Evolutionary conservation across 1,140 invertebrate genomes (phyloP), one percentile per base, ranked within the genome.

Genomic region (Bombus sylvicola): DNA sequence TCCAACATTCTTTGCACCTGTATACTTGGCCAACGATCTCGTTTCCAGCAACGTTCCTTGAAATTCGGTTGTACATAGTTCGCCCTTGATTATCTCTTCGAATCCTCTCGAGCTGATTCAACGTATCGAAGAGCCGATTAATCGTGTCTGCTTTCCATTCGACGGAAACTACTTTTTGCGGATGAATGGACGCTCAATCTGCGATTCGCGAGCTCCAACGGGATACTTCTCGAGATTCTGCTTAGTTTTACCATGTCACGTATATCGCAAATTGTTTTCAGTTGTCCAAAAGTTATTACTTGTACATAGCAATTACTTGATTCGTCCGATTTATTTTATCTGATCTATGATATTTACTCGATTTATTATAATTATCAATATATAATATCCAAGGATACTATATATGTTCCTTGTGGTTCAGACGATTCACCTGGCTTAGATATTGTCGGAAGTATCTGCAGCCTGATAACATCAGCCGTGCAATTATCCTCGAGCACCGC

Each of bases 1-100:
- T 87, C 66, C 53, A 41, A 53, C 41, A 39, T 66, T 71, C 82
- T 74, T 74, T 77, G 62, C 81, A 87, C 81, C 85, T 79, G 77
- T 87, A 62, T 73, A 68, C 39, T 13, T 37, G 47, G 10, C 2
- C 37, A 4, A 39, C 25, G 22, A 34, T 83, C 69, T 77, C 47
- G n/a, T 69, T n/a, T 59, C 80, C 28, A 41, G 22, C 37, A 25
- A 25, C 22, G 22, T 71, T 39, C 34, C 10, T 37, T 25, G 25
- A 28, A 25, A 39, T 12, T 39, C 25, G 25, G 22, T 18, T 12
- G 68, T 4, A 71, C 18, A 5, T 10, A 37, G 4, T 4, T 9
- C 18, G 66, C 9, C 8, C 66, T 37, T 68, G 37, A 68, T 66
- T 10, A 8, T 68, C 31, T 3, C 62, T n/a, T 6, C 5, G 12